phyloP scores from a whole-genome alignment of 1,140 invertebrate species.

The Cydia amplana region DNA sequence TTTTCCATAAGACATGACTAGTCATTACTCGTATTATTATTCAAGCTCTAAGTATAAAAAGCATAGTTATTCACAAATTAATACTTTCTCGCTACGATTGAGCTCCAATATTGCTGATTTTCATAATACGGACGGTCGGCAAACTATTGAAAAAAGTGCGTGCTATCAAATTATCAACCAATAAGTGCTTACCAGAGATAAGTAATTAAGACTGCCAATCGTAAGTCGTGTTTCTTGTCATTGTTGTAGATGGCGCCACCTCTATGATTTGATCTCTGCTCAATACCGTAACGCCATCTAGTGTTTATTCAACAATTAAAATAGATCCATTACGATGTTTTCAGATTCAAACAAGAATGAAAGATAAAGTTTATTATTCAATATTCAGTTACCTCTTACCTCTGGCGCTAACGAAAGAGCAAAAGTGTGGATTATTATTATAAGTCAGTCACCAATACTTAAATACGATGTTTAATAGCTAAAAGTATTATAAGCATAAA shows the following conservation, averaged over 20 bases:
- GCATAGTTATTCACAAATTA: constrained; percentile 4
- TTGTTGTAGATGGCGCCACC: no score
- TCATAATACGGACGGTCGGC: constrained; percentile 23
- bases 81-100: constrained; percentile 5
- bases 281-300: no score
- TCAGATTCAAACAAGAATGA: no score
- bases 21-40: background rate
- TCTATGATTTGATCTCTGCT: no score
- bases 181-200: constrained; percentile 5
- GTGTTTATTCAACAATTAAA: no score
- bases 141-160: constrained; percentile 17
- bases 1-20: background rate
- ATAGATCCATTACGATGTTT: no score
- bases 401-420: background rate
- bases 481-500: constrained; percentile 18
- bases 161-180: constrained; percentile 4
- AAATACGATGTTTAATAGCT: constrained; percentile 2
- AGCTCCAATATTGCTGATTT: background rate
- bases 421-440: background rate
- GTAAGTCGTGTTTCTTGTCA: no score
- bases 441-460: constrained; percentile 9
- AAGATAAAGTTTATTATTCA: background rate
- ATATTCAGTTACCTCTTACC: background rate
- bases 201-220: background rate
- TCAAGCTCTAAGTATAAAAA: background rate